Percentiles rank a stretch among this genome's conserved stretches.
Evolutionary conservation across 2,797 vertebrate species (phyloP).

Genomic region (Gobio occitaniae): DNA sequence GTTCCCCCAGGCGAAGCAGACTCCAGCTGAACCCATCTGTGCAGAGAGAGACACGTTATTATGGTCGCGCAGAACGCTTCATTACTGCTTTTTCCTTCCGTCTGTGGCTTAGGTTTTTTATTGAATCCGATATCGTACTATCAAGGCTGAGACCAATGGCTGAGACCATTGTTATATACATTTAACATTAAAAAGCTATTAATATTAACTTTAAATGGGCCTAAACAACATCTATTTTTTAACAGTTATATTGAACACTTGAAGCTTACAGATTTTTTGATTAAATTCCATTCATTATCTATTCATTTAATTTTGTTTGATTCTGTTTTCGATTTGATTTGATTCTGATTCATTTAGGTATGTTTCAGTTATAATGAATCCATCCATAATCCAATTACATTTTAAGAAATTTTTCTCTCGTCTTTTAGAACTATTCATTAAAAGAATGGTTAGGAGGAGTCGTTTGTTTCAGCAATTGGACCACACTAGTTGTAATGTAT

Average conservation of each 20-base stretch:
- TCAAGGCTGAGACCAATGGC: background rate
- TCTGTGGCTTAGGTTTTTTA: background rate
- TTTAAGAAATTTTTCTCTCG: background rate
- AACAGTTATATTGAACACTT: background rate
- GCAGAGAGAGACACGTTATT: constrained; percentile 15
- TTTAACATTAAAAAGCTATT: background rate
- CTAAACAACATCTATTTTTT: background rate
- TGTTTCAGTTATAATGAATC: background rate
- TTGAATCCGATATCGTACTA: background rate
- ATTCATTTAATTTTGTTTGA: background rate
- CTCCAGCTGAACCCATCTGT: constrained; percentile 43
- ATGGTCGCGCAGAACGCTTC: constrained; percentile 21
- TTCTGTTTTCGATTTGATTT: background rate
- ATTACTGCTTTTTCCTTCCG: constrained; percentile 18
- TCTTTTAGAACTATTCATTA: background rate
- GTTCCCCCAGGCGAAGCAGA: constrained; percentile 36
- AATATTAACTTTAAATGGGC: background rate
- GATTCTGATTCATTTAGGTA: background rate
- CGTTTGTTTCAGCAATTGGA: background rate
- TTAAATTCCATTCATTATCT: background rate
- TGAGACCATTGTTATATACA: background rate
- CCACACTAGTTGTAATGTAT: background rate
- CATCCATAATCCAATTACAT: background rate
- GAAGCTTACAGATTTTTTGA: background rate
- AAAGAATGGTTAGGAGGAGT: background rate